These are phyloP conservation scores for Malacoctenus gilli DNA, from an alignment of 2,797 vertebrate genomes.

Conservation along the genomic window DNA sequence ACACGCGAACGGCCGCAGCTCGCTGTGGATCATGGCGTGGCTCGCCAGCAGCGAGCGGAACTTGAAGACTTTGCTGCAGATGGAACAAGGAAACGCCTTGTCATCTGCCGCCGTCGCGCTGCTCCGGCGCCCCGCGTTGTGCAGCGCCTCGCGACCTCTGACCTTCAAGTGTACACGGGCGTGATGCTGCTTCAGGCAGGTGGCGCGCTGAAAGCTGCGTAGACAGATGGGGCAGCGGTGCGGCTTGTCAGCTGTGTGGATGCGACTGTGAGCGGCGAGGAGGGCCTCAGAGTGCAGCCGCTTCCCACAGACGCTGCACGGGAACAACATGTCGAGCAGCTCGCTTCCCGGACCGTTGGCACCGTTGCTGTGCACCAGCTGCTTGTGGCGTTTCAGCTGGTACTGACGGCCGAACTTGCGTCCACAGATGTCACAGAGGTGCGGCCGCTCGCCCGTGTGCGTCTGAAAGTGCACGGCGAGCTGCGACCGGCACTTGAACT, in stretches of 20 bases:
- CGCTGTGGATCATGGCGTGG: conserved; percentile 62
- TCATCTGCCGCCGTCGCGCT: fast-evolving
- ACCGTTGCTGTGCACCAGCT: conserved; percentile 39
- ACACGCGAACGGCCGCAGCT: conserved; percentile 54
- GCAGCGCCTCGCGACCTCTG: background rate
- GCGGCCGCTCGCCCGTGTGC: conserved; percentile 67
- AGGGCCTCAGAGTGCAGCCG: conserved; percentile 38
- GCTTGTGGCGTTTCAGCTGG: conserved; percentile 68
- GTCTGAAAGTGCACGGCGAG: conserved; percentile 64
- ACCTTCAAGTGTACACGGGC: conserved; percentile 45
- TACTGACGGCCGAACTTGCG: conserved; percentile 67
- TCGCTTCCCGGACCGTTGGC: background rate
- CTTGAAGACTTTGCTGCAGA: conserved; percentile 54
- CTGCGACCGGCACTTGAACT: conserved; percentile 67
- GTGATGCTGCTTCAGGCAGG: conserved; percentile 66
- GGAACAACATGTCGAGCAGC: fast-evolving
- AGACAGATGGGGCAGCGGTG: conserved; percentile 59
- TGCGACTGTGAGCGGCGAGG: conserved; percentile 38
- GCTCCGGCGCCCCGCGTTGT: background rate
- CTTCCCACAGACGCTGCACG: conserved; percentile 57
- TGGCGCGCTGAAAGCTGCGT: conserved; percentile 53
- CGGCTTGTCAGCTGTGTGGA: conserved; percentile 45
- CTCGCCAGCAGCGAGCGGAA: conserved; percentile 62
- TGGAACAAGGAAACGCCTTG: conserved; percentile 41
- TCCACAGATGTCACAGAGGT: conserved; percentile 71